Evolutionary conservation across 1,140 invertebrate species (phyloP), one percentile per base, ranked within the genome.

Genomic region (Trichonephila clavata): DNA sequence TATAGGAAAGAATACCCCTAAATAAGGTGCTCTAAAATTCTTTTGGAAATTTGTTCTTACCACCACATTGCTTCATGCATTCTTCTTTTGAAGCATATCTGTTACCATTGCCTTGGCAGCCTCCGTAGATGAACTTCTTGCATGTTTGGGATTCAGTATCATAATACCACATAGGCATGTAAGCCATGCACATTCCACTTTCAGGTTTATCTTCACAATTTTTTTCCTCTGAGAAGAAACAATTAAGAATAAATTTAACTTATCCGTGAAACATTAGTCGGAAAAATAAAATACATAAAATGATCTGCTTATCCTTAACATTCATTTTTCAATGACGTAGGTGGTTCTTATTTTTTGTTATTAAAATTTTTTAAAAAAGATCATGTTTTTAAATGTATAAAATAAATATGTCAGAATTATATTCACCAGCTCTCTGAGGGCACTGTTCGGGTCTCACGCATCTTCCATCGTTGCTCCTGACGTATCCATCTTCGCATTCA

Each of bases 81-180:
- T 94, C 94, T 83, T 93, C 94, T 39, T 89, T 21, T 59, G 94
- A 94, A 18, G 27, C 65, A 71, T 95, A 96, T 86, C 95, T 95
- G 94, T 96, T 96, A n/a, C 94, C 94, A 92, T 96, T 96, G 20
- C 95, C 95, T 21, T 94, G 90, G 90, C 96, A 96, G 18, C 96
- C 96, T 18, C 95, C 95, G 93, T 95, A 96, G n/a, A 84, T 86
- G 93, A 96, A 96, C 27, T 43, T 8, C 27, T 86, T 43, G 80
- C 84, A 80, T 0, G 39, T 8, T 20, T 32, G 32, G 27, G 63
- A 10, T 8, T 80, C 14, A 13, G 20, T 18, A 27, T 94, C 80
- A 80, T 81, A 94, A 32, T 89, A 87, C 18, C 20, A 94, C 81
- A 81, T 93, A 14, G 59, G 77, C 43, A 94, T 86, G 24, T 81